A percentile compares a stretch with the other conserved stretches of the same genome.
These are phyloP conservation scores for Murina feae DNA, from an alignment of 2,113 vertebrate genomes.

Conservation along the genomic window DNA sequence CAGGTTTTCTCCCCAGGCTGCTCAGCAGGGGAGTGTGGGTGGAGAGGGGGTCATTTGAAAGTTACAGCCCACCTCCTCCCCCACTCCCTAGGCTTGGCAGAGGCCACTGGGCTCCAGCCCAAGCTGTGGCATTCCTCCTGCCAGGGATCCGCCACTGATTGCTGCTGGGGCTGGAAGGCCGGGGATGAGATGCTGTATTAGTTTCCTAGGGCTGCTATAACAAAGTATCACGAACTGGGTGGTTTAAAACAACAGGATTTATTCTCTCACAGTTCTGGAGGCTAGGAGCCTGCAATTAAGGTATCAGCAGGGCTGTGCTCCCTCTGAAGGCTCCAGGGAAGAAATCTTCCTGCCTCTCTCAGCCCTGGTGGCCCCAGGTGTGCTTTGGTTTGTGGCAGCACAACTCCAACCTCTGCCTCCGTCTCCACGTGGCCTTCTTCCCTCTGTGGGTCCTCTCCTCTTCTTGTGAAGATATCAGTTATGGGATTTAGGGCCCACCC, in stretches of 20 bases:
- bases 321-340: not conserved
- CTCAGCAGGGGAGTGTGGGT: slow-evolving; percentile 33
- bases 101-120: not conserved
- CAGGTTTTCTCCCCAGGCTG: not conserved
- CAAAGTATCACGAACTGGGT: not conserved
- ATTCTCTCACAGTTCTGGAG: not conserved
- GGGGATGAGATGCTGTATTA: not conserved
- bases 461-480: not conserved
- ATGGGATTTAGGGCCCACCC: not conserved
- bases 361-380: not conserved
- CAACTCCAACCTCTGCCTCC: not conserved
- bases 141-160: not conserved
- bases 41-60: slow-evolving; percentile 47
- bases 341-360: not conserved
- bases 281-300: not conserved
- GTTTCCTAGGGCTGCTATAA: not conserved
- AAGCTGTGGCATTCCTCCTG: not conserved
- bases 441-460: not conserved
- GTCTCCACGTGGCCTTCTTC: not conserved
- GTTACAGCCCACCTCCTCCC: not conserved
- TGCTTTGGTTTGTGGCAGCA: not conserved
- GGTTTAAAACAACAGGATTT: not conserved
- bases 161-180: not conserved
- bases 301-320: not conserved
- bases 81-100: not conserved